These are phyloP conservation scores for Rhinichthys osculus DNA, from an alignment of 2,797 vertebrate species.

Conservation along the genomic window DNA sequence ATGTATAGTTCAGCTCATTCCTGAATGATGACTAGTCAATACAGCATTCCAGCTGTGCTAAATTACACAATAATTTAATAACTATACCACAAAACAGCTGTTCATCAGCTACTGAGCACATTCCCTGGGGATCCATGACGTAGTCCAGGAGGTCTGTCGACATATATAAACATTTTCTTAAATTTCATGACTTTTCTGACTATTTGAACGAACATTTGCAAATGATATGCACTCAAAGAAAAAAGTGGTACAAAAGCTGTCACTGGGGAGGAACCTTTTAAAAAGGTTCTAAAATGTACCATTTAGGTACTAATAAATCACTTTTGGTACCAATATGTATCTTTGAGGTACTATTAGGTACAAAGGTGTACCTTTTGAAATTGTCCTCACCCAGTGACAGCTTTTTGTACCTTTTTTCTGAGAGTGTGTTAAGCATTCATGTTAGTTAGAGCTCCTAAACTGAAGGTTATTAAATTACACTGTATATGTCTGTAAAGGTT, in stretches of 20 bases:
- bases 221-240: not conserved
- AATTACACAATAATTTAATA: not conserved
- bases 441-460: not conserved
- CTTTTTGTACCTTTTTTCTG: not conserved
- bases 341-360: too few relatives aligned
- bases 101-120: not conserved
- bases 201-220: not conserved
- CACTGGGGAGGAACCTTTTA: too few relatives aligned
- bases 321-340: too few relatives aligned
- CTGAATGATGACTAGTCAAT: not conserved
- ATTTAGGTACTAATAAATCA: too few relatives aligned
- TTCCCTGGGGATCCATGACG: not conserved
- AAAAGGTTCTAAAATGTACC: too few relatives aligned
- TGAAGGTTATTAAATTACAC: not conserved
- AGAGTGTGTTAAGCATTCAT: not conserved
- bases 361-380: too few relatives aligned
- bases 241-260: too few relatives aligned
- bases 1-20: not conserved
- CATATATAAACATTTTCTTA: not conserved
- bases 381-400: not conserved
- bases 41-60: not conserved
- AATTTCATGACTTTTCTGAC: not conserved
- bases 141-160: not conserved
- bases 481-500: not conserved
- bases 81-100: constrained; percentile 16